Percentiles rank a stretch among this genome's conserved stretches.
Evolutionary conservation across 2,113 vertebrate genomes (phyloP).

Genomic region (Raja brachyura): DNA sequence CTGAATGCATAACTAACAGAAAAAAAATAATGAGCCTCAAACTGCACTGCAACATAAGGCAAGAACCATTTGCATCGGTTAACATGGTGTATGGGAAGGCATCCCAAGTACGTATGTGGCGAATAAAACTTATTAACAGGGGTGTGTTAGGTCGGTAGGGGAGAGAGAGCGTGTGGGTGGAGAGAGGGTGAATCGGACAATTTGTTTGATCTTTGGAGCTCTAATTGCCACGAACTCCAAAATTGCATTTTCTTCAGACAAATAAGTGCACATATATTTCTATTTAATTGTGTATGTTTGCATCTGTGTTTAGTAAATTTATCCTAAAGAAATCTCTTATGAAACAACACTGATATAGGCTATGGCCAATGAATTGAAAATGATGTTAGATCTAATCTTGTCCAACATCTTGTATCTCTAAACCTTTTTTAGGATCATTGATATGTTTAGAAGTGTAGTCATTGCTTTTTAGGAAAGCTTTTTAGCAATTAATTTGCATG

Average conservation of each 20-base stretch:
- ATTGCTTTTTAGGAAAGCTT: not conserved
- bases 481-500: not conserved
- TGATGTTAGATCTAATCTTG: not conserved
- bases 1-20: too few relatives aligned
- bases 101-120: not conserved
- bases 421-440: not conserved
- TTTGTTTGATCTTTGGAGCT: too few relatives aligned
- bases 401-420: not conserved
- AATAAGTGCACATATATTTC: not conserved
- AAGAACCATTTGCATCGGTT: not conserved
- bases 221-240: too few relatives aligned
- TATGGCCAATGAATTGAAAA: too few relatives aligned
- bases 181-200: too few relatives aligned
- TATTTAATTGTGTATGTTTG: not conserved
- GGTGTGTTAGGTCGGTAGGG: too few relatives aligned
- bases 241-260: not conserved
- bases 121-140: not conserved
- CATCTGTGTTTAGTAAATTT: not conserved
- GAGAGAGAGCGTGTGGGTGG: too few relatives aligned
- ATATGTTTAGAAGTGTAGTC: not conserved
- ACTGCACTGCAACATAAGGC: not conserved
- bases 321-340: not conserved
- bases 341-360: too few relatives aligned
- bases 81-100: not conserved
- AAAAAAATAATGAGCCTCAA: too few relatives aligned